phyloP scores from a whole-genome alignment of 2,113 vertebrate species.

The Astatoreochromis straeleni region DNA sequence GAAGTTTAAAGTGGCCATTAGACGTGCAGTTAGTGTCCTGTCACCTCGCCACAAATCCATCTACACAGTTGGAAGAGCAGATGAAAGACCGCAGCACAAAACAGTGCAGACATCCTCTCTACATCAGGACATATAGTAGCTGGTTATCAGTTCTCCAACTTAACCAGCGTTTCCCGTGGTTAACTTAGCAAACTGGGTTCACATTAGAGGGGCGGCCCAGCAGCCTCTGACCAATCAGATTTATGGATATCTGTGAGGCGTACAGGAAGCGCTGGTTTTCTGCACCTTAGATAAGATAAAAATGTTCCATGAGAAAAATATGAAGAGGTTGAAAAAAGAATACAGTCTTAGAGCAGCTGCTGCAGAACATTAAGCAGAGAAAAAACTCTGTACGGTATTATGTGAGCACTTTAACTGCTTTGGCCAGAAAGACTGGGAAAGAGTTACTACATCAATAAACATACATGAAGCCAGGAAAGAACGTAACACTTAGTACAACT shows the following conservation, averaged over 20 bases:
- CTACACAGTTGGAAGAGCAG: accelerated
- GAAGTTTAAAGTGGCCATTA: background rate
- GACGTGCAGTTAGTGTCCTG: background rate
- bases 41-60: background rate
- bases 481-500: accelerated
- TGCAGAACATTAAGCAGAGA: background rate
- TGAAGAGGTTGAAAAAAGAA: background rate
- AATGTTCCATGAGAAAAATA: background rate
- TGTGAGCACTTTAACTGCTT: background rate
- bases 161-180: background rate
- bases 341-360: background rate
- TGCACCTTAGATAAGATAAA: background rate
- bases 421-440: background rate
- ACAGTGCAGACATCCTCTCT: background rate
- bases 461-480: background rate
- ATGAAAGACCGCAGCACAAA: background rate
- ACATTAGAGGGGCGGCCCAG: accelerated
- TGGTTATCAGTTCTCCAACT: accelerated
- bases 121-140: background rate
- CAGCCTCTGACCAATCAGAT: background rate
- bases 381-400: accelerated
- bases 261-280: background rate
- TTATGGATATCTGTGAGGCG: background rate
- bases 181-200: background rate
- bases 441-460: background rate